Conservation (phyloP, 2,113 vertebrate species). For the Hypanus sabinus region DNA sequence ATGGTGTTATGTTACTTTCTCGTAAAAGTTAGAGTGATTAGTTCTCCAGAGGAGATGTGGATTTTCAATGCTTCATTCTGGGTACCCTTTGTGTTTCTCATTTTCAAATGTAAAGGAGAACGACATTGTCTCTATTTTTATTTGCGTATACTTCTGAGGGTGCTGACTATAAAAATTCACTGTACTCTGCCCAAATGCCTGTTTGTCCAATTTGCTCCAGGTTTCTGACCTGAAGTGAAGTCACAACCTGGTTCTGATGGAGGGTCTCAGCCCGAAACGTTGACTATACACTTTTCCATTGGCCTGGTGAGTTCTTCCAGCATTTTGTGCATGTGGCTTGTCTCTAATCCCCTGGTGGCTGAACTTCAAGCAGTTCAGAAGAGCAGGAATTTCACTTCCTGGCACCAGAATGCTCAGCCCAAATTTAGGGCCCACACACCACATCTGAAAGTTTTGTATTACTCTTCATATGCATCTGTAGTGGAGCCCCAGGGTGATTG, state of each 20-base stretch:
- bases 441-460: neutral
- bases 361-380: neutral
- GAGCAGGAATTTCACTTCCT: neutral
- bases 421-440: neutral
- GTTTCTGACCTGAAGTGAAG: neutral
- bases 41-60: neutral
- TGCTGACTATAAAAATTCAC: too few species aligned
- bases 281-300: too few species aligned
- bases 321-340: neutral
- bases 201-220: neutral
- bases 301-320: too few species aligned
- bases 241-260: neutral
- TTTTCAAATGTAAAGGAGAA: neutral
- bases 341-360: neutral
- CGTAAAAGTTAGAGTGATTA: neutral
- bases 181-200: too few species aligned
- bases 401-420: neutral
- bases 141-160: too few species aligned
- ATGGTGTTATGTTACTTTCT: neutral
- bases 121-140: neutral
- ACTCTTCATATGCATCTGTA: neutral
- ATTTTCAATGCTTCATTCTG: neutral
- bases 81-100: neutral
- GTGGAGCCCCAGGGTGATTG: neutral
- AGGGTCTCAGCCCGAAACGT: too few species aligned